Evolutionary conservation across 2,797 vertebrate genomes (phyloP), one percentile per base, ranked within the genome.

Genomic region (Arctocebus calabarensis): DNA sequence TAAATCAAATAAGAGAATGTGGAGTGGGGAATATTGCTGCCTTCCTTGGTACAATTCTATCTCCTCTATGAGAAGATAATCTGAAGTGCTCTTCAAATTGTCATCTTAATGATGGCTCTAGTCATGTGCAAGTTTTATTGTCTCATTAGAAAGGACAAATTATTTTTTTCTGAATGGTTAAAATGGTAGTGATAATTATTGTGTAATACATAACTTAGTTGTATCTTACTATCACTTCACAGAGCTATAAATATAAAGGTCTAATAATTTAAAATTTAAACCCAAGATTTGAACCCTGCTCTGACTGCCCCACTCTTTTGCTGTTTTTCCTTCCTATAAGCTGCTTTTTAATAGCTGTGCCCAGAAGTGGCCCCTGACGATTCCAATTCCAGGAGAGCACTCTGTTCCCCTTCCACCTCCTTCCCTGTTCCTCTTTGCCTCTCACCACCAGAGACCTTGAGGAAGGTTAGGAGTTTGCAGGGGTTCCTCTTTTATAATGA

Each of bases 401-500:
- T 9, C 27, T 27, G 29, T n/a, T 52, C 7, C 19, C 66, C 12
- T 64, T 86, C 55, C 13, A 78, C 10, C 34, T 43, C 34, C 19
- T 7, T 64, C 61, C 57, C 25, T 4, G 7, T 8, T 77, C 45
- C 71, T 70, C 73, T 77, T 43, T 0, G 0, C 8, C 19, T 89
- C 77, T 55, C 23, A 79, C n/a, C 48, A 45, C 68, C 66, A 61
- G 86, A 89, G 74, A 83, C 87, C 70, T 90, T 95, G 82, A 93
- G 79, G 88, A 95, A 96, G 70, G 68, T 81, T 59, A 93, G 9
- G 40, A 64, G 27, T 84, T 88, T 83, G 62, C 52, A 75, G 32
- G 40, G 27, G 4, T 87, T 95, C 62, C 34, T 75, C 95, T 96
- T 73, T 94, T 84, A 77, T 61, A 79, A 77, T 32, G 81, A 95